Conservation (phyloP, 2,888 invertebrate genomes). For the Tholera decimalis region DNA sequence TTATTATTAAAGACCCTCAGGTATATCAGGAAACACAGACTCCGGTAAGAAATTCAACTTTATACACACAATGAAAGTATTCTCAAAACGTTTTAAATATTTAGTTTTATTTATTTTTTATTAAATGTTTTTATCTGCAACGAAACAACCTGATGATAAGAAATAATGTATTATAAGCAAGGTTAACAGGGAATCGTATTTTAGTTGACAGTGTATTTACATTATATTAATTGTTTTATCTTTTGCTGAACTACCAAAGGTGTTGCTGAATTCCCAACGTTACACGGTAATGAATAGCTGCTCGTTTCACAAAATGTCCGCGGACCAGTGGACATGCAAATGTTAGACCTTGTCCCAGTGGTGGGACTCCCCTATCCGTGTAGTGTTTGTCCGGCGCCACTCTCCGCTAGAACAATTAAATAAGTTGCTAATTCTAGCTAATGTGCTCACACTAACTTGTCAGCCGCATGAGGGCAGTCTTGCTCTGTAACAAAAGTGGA, state of each 20-base stretch:
- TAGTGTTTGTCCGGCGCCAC: constrained; percentile 38
- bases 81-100: no score
- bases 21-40: no score
- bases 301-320: constrained; percentile 1
- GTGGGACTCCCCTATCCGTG: constrained; percentile 19
- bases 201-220: no score
- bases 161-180: no score
- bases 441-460: constrained; percentile 15
- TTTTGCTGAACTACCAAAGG: no score
- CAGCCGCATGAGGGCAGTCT: constrained; percentile 6
- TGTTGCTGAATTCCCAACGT: background rate
- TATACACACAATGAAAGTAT: no score
- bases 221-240: no score
- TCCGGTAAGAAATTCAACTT: no score
- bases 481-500: background rate
- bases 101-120: no score
- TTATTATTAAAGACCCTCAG: background rate
- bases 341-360: constrained; percentile 25
- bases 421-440: constrained; percentile 47
- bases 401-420: constrained; percentile 34
- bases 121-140: no score
- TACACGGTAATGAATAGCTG: constrained; percentile 5
- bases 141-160: no score
- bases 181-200: no score
- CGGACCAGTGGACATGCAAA: constrained; percentile 35